phyloP scores from a whole-genome alignment of 2,888 invertebrate species.

The Polymixis lichenea region DNA sequence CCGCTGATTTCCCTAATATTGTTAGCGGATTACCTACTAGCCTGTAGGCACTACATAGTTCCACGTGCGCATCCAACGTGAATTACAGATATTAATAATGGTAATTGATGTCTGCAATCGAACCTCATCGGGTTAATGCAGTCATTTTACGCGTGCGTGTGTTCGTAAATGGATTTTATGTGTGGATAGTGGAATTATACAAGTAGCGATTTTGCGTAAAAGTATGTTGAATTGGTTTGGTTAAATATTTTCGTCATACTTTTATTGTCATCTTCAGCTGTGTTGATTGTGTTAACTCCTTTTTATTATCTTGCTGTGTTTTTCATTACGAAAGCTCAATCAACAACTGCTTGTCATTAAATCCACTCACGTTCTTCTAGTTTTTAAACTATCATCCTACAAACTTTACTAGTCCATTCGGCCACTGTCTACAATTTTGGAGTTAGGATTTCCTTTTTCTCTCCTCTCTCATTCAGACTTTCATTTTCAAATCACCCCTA shows the following conservation, averaged over 20 bases:
- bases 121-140: constrained; percentile 65
- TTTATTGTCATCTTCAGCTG: neutral
- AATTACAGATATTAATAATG: constrained; percentile 73
- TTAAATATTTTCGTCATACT: neutral
- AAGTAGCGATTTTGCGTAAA: constrained; percentile 27
- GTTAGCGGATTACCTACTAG: constrained; percentile 73
- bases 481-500: neutral
- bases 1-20: constrained; percentile 74
- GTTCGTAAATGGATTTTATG: constrained; percentile 57
- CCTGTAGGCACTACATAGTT: constrained; percentile 36
- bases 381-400: neutral
- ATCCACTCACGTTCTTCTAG: neutral
- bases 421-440: neutral
- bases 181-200: constrained; percentile 28
- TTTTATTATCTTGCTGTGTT: neutral
- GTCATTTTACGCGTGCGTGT: constrained; percentile 56
- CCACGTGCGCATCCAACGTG: constrained; percentile 69
- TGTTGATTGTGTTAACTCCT: neutral
- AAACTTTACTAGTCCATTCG: neutral
- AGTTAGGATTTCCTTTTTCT: neutral
- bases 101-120: constrained; percentile 78
- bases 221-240: constrained; percentile 13
- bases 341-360: neutral
- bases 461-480: neutral
- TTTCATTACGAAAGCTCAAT: neutral